A percentile compares a stretch with the other conserved stretches of the same genome.
Conservation (phyloP, 2,797 vertebrate species). For the Argya squamiceps region DNA sequence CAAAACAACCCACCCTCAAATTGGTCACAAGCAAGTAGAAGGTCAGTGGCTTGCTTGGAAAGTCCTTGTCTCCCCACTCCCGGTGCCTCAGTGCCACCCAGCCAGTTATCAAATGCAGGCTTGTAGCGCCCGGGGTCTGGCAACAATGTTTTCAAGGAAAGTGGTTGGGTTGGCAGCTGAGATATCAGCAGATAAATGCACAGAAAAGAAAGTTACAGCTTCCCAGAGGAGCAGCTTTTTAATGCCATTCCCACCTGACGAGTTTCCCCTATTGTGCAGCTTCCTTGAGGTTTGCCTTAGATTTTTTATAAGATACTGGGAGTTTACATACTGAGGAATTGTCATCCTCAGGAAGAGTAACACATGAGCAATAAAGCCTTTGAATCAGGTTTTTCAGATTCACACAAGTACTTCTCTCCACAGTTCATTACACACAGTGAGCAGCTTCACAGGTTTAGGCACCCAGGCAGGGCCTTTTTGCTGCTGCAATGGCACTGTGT, state of each 20-base stretch:
- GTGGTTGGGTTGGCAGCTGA: not conserved
- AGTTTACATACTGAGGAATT: not conserved
- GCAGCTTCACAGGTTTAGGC: not conserved
- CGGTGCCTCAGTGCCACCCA: not conserved
- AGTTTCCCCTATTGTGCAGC: not conserved
- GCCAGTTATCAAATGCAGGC: rapidly evolving
- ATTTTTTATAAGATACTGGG: not conserved
- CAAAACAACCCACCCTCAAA: not conserved
- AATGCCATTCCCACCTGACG: not conserved
- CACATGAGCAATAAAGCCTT: not conserved
- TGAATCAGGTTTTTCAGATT: not conserved
- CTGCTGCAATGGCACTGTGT: not conserved
- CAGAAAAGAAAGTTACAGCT: not conserved
- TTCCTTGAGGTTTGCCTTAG: not conserved
- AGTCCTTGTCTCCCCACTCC: not conserved
- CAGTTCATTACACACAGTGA: not conserved
- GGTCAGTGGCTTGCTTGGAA: not conserved
- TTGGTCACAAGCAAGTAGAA: rapidly evolving
- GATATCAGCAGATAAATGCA: not conserved
- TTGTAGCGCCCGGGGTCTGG: rapidly evolving
- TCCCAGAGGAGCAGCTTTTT: not conserved
- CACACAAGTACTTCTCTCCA: not conserved
- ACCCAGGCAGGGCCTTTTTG: not conserved
- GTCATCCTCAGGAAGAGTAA: rapidly evolving
- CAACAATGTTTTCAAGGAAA: not conserved